Evolutionary conservation across 2,113 vertebrate species (phyloP), one percentile per base, ranked within the genome.

Genomic region (Trogon surrucura): DNA sequence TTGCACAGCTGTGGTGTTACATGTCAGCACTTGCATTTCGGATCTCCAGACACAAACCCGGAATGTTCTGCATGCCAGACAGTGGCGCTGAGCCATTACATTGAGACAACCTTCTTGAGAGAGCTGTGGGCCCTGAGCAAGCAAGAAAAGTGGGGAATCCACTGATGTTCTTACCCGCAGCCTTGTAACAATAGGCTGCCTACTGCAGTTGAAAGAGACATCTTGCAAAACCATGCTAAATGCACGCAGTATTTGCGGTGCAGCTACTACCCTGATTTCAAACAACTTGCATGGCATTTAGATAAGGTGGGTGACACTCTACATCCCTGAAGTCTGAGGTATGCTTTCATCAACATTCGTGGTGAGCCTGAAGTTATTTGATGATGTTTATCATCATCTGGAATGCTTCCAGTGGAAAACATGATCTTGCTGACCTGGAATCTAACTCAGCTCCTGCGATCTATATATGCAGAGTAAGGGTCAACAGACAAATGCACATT

Each of bases 11-110:
- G 96, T 94, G 92, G 96, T 95, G 96, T 94, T 93, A 96, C 92
- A 96, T 95, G 95, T 97, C 96, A 97, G 95, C 95, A 95, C 96
- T 95, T 91, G 92, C 72, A 53, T 36, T 15, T 78, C 27, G 65
- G 96, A 97, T 97, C 96, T 93, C 96, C 93, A 81, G 92, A 92
- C 95, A 97, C 96, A 90, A 97, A 93, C 95, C 82, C 93, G 96
- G 93, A 96, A 97, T 96, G 93, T 96, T 95, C 96, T 92, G 96
- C 96, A 88, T 97, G 94, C 90, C 90, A 84, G 90, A 74, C 88
- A 84, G 90, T 92, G 93, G 95, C 88, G 1, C 88, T 71, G 93
- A 95, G 93, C 95, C 85, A 94, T 86, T 94, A 74, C 80, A 74
- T 75, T 83, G 75, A 96, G 90, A 84, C 93, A 96, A 81, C 88